Base-by-base conservation (phyloP, 2,797 vertebrate species). In the Salmo trutta region DNA sequence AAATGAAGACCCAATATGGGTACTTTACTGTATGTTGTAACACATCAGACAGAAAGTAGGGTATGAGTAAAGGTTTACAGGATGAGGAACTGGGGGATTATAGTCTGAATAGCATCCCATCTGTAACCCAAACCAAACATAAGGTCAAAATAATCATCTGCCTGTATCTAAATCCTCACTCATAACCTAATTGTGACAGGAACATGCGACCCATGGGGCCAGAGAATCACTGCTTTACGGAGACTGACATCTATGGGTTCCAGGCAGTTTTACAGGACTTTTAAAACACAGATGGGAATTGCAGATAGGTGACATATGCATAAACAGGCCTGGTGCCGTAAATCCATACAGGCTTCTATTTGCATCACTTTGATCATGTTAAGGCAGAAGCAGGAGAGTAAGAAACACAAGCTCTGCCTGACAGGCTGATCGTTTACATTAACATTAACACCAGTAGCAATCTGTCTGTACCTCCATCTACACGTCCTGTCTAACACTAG, bases 311-410 rank as follows among this genome's bases (percentile, higher is more conserved):
- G 77, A 80, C 85, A 82, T 79, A 78, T 66, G 79, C 80, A 79
- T 81, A 84, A 85, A 75, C 65, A 27, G 41, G 67, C 79, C 85
- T 82, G 82, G 74, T 29, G 87, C 85, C 51, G 82, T 75, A 92
- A 93, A 93, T 91, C 90, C 88, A 92, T 91, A 91, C 71, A n/a
- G 75, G 80, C 21, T 76, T 66, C 74, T 81, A 92, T 93, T 92
- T 89, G 87, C 88, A 89, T 90, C 70, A 76, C 88, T 93, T 92
- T 92, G 91, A 93, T 92, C 87, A 33, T 75, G 85, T 84, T n/a
- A 82, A 77, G 81, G 86, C 84, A 88, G 76, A 85, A 86, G 73
- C 75, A 29, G 80, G 87, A 91, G 90, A 92, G 93, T 90, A 93
- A 92, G 90, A 86, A 86, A 89, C 87, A 89, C 85, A 84, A 86